Evolutionary conservation across 2,888 invertebrate genomes (phyloP), one percentile per base, ranked within the genome.

Genomic region (Sminthurides aquaticus): DNA sequence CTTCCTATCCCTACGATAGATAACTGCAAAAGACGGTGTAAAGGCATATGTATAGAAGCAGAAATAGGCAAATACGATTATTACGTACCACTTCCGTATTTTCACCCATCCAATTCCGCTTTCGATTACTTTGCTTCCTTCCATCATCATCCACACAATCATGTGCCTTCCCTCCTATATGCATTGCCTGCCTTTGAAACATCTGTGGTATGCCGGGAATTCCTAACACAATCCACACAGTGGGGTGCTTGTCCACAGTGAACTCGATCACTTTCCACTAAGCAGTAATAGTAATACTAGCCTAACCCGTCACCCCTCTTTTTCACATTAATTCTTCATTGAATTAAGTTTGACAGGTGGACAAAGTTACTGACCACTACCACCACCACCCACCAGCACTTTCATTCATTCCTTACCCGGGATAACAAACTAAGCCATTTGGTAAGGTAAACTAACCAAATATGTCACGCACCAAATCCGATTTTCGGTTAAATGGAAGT

Each of bases 331-430:
- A 34, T 34, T 52, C n/a, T 60, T 26, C 49, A 27, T 8, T 56
- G 48, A 62, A 57, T 62, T 62, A 27, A 26, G 26, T 62, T 62
- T 62, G 62, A 62, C 62, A 62, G 62, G 62, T 62, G 57, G 48
- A 49, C 49, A 34, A 34, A 34, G 5, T 15, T 15, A 15, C 43
- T 34, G 43, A 34, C 43, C 43, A 34, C 43, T 15, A 34, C 43
- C 43, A 11, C 43, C 43, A 34, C 5, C 43, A 34, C 43, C 15
- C 15, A 15, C 43, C 43, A 15, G 5, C 43, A 5, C 8, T 34
- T 26, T 22, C 29, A 27, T 27, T 61, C 61, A 49, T 60, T 52
- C 28, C 26, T 28, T 48, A 52, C 52, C 5, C 43, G n/a, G n/a
- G n/a, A n/a, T n/a, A n/a, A n/a, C n/a, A n/a, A n/a, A n/a, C n/a